Evolutionary conservation across 2,888 invertebrate genomes (phyloP), one percentile per base, ranked within the genome.

Genomic region (Cactoblastis cactorum): DNA sequence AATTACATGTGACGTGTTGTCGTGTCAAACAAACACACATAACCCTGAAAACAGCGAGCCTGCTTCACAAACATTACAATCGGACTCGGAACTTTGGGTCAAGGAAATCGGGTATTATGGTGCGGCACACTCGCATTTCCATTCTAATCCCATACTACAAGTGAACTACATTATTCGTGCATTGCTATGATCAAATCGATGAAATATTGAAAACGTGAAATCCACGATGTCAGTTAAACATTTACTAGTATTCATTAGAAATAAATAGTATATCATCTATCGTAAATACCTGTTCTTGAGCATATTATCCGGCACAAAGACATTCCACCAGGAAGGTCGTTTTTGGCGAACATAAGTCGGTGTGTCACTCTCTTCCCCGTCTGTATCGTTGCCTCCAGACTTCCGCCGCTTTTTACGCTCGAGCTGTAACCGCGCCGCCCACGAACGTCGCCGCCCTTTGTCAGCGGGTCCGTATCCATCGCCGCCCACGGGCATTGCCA

Each of bases 241-340:
- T 37, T 17, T 37, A 43, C 5, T 43, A 8, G 11, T 15, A 37
- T 32, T 43, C 11, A 11, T 15, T 11, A 15, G 8, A 24, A 24
- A 22, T 3, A 12, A n/a, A 39, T 4, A 12, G 3, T 11, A 8
- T 4, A 5, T 1, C 8, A 11, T 43, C 11, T 53, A 52, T 59
- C 17, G 39, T 53, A 33, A 45, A 59, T 87, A 94, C 94, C 94
- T 94, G 88, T 92, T 90, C 63, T 92, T 92, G 54, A 92, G 90
- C 90, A 92, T 92, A 69, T 93, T 93, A 66, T 96, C 95, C 46
- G 95, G 94, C 41, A 94, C 94, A 75, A 96, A 95, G 58, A 96
- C 95, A 78, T 95, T 96, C 96, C 96, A 96, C 96, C 96, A 96
- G 34, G 95, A 96, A 34, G 94, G 93, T 56, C 95, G 90, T 77